A percentile compares a stretch with the other conserved stretches of the same genome.
Evolutionary conservation across 2,113 vertebrate species (phyloP).

Genomic region (Raja brachyura): DNA sequence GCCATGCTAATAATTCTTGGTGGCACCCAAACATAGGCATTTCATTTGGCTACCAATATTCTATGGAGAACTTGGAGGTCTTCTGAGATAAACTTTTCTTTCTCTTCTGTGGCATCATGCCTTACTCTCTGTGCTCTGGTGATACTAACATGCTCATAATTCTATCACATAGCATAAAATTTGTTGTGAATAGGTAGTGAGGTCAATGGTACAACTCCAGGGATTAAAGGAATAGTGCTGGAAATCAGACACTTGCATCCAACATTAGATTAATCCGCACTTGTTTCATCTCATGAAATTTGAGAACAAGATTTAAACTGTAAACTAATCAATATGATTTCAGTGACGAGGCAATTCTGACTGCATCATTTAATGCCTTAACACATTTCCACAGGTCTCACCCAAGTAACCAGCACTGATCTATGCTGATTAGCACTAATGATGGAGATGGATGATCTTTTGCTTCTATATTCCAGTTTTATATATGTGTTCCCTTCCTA

Average conservation of each 20-base stretch:
- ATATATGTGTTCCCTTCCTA: not conserved
- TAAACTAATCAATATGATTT: too few species aligned
- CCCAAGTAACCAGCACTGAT: too few species aligned
- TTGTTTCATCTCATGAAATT: too few species aligned
- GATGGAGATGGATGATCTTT: too few species aligned
- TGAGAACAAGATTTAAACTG: too few species aligned
- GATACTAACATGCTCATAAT: not conserved
- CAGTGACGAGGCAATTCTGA: too few species aligned
- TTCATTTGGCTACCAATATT: not conserved
- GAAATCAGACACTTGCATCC: too few species aligned
- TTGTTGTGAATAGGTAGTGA: not conserved
- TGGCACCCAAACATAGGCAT: not conserved
- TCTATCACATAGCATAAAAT: not conserved
- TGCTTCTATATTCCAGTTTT: not conserved
- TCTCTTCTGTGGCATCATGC: not conserved
- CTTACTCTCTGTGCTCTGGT: not conserved
- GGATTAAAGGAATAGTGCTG: too few species aligned
- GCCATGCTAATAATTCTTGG: not conserved
- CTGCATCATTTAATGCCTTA: too few species aligned
- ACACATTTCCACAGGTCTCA: too few species aligned
- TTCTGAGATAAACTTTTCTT: not conserved
- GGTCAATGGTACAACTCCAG: not conserved
- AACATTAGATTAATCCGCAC: too few species aligned
- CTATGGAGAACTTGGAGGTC: not conserved
- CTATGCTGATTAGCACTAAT: too few species aligned